Base-by-base conservation (phyloP, 2,113 vertebrate species). In the Chloropsis cyanopogon region DNA sequence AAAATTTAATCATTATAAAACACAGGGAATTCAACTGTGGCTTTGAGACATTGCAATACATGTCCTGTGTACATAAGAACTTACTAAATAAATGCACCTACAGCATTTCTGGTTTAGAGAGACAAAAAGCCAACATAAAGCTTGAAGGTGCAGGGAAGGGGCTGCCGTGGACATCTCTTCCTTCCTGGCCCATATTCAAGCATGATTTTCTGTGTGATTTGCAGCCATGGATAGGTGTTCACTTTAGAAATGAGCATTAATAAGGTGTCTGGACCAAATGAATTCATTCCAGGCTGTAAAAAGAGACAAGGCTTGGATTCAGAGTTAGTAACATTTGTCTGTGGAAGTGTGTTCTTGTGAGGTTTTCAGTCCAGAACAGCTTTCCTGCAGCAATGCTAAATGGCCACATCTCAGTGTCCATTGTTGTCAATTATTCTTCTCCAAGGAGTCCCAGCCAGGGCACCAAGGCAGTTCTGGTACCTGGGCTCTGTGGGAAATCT, bases 401-500 rank as follows among this genome's bases (percentile, higher is more conserved):
- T 21, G n/a, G 63, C 69, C 39, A 1, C 41, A 47, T 20, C 59
- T 44, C 75, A 25, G 18, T 11, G 33, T 6, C 39, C 35, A 13
- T 47, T 18, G 19, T 10, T 82, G 47, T 7, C 47, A 47, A 0
- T 60, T 35, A 11, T 23, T 14, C 35, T 20, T 71, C 47, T 47
- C 28, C 54, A 24, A 18, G 25, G 16, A 18, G 26, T 4, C 19
- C 47, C 56, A 71, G 54, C 33, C 49, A 37, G 79, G 49, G 42
- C 73, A 71, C 21, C 22, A 15, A n/a, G 35, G 57, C 70, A 49
- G 23, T 33, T 29, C 76, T 72, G 54, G 37, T 9, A 4, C 18
- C 17, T 26, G 3, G 0, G 6, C 49, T 33, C 31, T 2, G 6
- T 11, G 20, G 39, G 21, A 52, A 49, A 25, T 22, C 24, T 4